Conservation (phyloP, 1,140 invertebrate species). For the Venustaconcha ellipsiformis region DNA sequence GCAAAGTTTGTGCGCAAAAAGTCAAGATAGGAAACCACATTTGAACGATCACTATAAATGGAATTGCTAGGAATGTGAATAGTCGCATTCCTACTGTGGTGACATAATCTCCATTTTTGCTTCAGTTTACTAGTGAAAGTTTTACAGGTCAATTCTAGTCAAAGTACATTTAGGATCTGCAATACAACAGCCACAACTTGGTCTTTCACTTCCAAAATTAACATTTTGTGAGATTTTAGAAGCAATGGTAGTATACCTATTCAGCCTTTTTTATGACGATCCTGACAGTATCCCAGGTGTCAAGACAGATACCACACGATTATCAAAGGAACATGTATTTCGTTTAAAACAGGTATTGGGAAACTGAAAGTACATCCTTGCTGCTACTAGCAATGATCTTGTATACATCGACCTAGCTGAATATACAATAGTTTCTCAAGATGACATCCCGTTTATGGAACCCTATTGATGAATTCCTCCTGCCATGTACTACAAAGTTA, state of each 20-base stretch:
- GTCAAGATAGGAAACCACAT: no score
- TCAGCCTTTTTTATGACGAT: not conserved
- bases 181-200: no score
- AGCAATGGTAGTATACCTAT: slow-evolving; percentile 3
- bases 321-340: no score
- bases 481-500: not conserved
- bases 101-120: no score
- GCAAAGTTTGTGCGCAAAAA: no score
- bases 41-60: no score
- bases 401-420: not conserved
- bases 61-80: no score
- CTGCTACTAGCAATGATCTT: not conserved
- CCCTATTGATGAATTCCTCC: not conserved
- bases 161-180: no score
- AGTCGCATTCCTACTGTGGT: no score
- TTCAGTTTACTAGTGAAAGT: no score
- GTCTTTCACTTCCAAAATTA: not conserved
- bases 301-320: not conserved
- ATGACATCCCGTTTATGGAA: not conserved
- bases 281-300: not conserved
- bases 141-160: no score
- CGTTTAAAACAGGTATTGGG: not conserved
- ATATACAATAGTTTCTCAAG: not conserved
- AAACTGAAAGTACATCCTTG: not conserved
- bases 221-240: slow-evolving; percentile 1